phyloP scores from a whole-genome alignment of 2,888 invertebrate species.

The Ennomos erosarius region DNA sequence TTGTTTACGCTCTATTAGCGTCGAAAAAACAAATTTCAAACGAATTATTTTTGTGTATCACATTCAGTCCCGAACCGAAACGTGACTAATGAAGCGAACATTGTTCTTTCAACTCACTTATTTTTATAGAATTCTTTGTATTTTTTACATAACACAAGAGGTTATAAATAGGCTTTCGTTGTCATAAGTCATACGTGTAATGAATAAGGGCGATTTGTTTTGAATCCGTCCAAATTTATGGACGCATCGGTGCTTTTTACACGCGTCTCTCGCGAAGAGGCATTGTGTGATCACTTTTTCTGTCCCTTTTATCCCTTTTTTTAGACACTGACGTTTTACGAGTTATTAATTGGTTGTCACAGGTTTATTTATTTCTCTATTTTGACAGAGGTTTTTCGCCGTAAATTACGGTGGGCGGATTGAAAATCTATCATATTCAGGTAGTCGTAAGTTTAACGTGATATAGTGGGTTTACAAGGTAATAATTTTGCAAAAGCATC shows the following conservation, averaged over 20 bases:
- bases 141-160: slow-evolving; percentile 72
- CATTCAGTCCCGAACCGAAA: slow-evolving; percentile 47
- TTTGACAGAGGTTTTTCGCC: slow-evolving; percentile 82
- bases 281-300: slow-evolving; percentile 81
- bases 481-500: slow-evolving; percentile 80
- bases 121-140: slow-evolving; percentile 71
- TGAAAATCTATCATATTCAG: slow-evolving; percentile 86
- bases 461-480: slow-evolving; percentile 82
- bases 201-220: slow-evolving; percentile 86
- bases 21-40: slow-evolving; percentile 41
- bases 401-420: slow-evolving; percentile 79
- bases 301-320: slow-evolving; percentile 77
- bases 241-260: slow-evolving; percentile 80
- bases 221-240: slow-evolving; percentile 84
- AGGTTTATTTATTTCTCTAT: slow-evolving; percentile 84
- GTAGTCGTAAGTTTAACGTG: slow-evolving; percentile 83
- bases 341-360: slow-evolving; percentile 86
- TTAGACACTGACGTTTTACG: slow-evolving; percentile 83
- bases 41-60: slow-evolving; percentile 24
- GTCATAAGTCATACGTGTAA: slow-evolving; percentile 84
- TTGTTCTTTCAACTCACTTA: slow-evolving; percentile 62
- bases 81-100: slow-evolving; percentile 79
- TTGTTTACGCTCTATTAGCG: slow-evolving; percentile 54
- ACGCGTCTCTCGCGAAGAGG: slow-evolving; percentile 78
- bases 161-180: slow-evolving; percentile 74